Percentiles rank a stretch among this genome's conserved stretches.
Conservation (phyloP, 2,888 invertebrate genomes). For the Plutella xylostella region DNA sequence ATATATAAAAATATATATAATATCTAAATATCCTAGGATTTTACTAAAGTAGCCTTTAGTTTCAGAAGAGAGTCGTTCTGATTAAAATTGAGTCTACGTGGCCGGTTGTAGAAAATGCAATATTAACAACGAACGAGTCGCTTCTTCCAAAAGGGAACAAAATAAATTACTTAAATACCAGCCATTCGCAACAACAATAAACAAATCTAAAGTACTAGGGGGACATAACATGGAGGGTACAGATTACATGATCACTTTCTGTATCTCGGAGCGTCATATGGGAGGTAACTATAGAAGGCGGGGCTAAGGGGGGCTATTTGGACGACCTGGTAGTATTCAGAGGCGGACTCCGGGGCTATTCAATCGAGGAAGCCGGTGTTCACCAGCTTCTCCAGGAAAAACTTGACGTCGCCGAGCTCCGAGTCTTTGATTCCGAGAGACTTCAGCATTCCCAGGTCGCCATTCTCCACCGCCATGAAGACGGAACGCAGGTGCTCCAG, state of each 20-base stretch:
- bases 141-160: background rate
- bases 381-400: slow-evolving; percentile 95
- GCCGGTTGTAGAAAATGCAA: slow-evolving; percentile 22
- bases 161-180: background rate
- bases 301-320: slow-evolving; percentile 77
- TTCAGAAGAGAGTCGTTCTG: slow-evolving; percentile 21
- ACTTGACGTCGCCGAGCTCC: slow-evolving; percentile 94
- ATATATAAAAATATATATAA: slow-evolving; percentile 44
- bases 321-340: slow-evolving; percentile 77
- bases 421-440: slow-evolving; percentile 96
- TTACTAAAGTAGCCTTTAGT: slow-evolving; percentile 32
- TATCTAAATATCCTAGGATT: slow-evolving; percentile 34
- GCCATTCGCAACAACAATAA: background rate
- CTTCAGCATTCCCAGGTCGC: slow-evolving; percentile 93
- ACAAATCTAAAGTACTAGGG: background rate
- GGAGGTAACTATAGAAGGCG: slow-evolving; percentile 78
- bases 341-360: slow-evolving; percentile 80
- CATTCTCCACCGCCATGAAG: slow-evolving; percentile 96
- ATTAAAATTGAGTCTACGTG: slow-evolving; percentile 42
- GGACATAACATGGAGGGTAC: slow-evolving; percentile 14
- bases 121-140: background rate
- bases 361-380: slow-evolving; percentile 97
- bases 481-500: slow-evolving; percentile 93
- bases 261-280: slow-evolving; percentile 66
- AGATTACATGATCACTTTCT: slow-evolving; percentile 39